Conservation (phyloP, 1,140 invertebrate species). For the Drosophila funebris region DNA sequence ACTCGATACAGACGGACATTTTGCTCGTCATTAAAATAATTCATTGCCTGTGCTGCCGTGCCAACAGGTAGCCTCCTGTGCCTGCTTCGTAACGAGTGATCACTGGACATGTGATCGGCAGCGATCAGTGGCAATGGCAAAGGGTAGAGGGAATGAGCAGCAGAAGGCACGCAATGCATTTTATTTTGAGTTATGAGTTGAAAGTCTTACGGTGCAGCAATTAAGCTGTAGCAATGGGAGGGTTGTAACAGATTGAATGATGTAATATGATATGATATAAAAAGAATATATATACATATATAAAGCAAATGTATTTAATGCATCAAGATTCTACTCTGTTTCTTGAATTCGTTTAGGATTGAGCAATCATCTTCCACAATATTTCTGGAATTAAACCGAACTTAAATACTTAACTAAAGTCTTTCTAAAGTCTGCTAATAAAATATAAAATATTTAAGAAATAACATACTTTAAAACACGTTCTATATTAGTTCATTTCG, state of each 20-base stretch:
- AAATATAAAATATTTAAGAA: no score
- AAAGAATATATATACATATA: no score
- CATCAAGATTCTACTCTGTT: no score
- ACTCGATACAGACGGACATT: slow-evolving; percentile 26
- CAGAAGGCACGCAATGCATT: slow-evolving; percentile 19
- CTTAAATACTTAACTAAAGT: no score
- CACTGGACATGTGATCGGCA: slow-evolving; percentile 52
- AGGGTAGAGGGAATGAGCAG: neutral
- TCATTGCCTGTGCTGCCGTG: slow-evolving; percentile 65
- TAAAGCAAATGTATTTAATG: neutral
- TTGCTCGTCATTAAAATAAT: slow-evolving; percentile 79
- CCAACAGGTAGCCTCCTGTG: slow-evolving; percentile 65
- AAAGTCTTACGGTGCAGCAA: slow-evolving; percentile 31
- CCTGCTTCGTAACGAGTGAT: slow-evolving; percentile 5
- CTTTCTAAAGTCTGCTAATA: no score
- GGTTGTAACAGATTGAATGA: neutral
- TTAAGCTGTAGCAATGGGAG: slow-evolving; percentile 11
- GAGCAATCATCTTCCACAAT: no score
- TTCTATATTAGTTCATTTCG: neutral
- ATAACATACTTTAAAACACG: neutral
- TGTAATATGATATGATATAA: neutral
- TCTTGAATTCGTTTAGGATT: no score
- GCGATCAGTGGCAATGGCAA: slow-evolving; percentile 1
- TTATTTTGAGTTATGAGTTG: slow-evolving; percentile 62
- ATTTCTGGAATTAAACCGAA: no score